Conservation (phyloP, 2,888 invertebrate species). For the Dendrolimus pini region DNA sequence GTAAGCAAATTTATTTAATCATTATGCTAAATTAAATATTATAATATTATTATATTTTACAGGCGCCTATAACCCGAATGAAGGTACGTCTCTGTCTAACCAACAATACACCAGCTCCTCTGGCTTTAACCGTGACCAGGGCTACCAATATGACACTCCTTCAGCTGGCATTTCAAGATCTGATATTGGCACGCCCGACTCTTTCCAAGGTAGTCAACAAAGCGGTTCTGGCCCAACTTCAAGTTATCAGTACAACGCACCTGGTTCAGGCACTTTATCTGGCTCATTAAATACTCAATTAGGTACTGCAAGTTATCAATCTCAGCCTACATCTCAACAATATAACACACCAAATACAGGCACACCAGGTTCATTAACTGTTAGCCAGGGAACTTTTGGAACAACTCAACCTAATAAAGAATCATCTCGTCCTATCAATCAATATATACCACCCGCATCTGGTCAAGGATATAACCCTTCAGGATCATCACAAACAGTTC, state of each 20-base stretch:
- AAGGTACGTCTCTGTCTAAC: constrained; percentile 32
- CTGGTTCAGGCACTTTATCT: not conserved
- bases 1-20: too few relatives aligned
- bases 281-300: not conserved
- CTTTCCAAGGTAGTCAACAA: not conserved
- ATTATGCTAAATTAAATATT: too few relatives aligned
- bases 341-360: constrained; percentile 13
- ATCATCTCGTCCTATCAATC: not conserved
- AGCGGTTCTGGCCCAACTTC: not conserved
- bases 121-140: not conserved
- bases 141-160: too few relatives aligned
- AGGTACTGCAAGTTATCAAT: constrained; percentile 8
- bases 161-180: not conserved
- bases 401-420: not conserved
- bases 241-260: not conserved
- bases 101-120: constrained; percentile 22
- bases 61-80: constrained; percentile 64
- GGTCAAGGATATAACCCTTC: not conserved
- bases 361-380: not conserved
- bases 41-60: constrained; percentile 15
- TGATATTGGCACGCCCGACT: not conserved
- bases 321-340: constrained; percentile 11
- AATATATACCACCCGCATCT: not conserved
- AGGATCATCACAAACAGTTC: not conserved
- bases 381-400: constrained; percentile 15